Conservation (phyloP, 2,113 vertebrate species). For the Marmota flaviventris region DNA sequence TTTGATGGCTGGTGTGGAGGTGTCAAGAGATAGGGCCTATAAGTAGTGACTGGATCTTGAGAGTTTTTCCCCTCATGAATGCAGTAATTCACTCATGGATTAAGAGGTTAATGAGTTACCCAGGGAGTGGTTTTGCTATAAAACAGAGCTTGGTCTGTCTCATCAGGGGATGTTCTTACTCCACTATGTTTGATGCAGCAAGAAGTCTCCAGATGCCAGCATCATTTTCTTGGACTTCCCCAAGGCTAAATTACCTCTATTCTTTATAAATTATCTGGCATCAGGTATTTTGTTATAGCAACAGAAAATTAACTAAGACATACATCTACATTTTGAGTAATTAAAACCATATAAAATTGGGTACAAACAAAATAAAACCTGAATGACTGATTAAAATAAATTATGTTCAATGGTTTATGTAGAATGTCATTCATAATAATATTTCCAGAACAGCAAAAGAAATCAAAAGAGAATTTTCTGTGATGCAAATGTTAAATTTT, state of each 20-base stretch:
- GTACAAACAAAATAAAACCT: slow-evolving; percentile 51
- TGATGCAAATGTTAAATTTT: slow-evolving; percentile 59
- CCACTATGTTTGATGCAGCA: not conserved
- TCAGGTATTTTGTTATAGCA: not conserved
- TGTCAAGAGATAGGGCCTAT: not conserved
- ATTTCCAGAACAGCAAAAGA: slow-evolving; percentile 40
- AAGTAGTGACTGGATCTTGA: not conserved
- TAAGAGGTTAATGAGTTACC: not conserved
- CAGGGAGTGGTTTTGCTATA: not conserved
- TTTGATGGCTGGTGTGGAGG: not conserved
- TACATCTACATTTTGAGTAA: slow-evolving; percentile 60
- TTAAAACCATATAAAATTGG: slow-evolving; percentile 57
- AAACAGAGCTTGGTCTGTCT: not conserved
- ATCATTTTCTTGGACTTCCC: not conserved
- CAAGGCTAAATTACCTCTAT: not conserved
- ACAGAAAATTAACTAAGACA: not conserved
- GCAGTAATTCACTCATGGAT: not conserved
- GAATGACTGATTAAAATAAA: slow-evolving; percentile 24
- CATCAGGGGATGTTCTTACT: not conserved
- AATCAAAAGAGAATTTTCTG: slow-evolving; percentile 60
- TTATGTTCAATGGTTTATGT: slow-evolving; percentile 39
- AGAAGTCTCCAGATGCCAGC: not conserved
- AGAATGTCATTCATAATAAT: slow-evolving; percentile 43
- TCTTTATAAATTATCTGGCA: not conserved
- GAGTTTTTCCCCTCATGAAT: not conserved